Base-by-base conservation (phyloP, 2,113 vertebrate species). In the Taxidea taxus region DNA sequence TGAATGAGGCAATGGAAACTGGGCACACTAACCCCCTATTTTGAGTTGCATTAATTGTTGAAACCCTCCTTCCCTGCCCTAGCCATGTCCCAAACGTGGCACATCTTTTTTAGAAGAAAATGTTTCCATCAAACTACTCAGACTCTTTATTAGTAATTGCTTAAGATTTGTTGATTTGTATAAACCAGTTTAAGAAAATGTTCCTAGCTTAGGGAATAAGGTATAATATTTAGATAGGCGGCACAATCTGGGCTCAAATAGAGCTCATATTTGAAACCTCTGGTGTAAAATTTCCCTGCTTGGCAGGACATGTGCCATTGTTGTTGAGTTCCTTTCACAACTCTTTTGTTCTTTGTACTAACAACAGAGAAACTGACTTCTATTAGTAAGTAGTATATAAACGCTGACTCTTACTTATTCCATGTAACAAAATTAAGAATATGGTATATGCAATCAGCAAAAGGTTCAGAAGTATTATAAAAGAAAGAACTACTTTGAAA, bases 1-100 rank as follows among this genome's bases (percentile, higher is more conserved):
- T 89, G 51, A 93, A 94, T 89, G 66, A 96, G 16, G 87, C 74
- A 60, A 14, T 95, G 66, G 66, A 96, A 96, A 88, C 34, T 95
- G 89, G 91, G 54, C 56, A 74, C 29, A 66, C 18, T 34, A 70
- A 62, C 37, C n/a, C 94, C 39, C 64, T 85, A 20, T 83, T 81
- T 3, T 78, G 29, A 93, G 82, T 96, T 64, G 8, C 18, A 37
- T 78, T 77, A 42, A 39, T 49, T 82, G 16, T 81, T 68, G 60
- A 91, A 92, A 82, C 4, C 27, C 12, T 81, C 75, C 12, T 88
- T 88, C 14, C 13, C 37, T 91, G 54, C 51, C 29, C 47, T 2
- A 85, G 21, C 3, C n/a, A 68, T 31, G 25, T 25, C 87, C 37
- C 51, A 88, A 56, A 44, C 14, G 25, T 87, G 31, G 27, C 44